A percentile compares a stretch with the other conserved stretches of the same genome.
Conservation (phyloP, 2,797 vertebrate genomes). For the Alcedo quadribrachys region DNA sequence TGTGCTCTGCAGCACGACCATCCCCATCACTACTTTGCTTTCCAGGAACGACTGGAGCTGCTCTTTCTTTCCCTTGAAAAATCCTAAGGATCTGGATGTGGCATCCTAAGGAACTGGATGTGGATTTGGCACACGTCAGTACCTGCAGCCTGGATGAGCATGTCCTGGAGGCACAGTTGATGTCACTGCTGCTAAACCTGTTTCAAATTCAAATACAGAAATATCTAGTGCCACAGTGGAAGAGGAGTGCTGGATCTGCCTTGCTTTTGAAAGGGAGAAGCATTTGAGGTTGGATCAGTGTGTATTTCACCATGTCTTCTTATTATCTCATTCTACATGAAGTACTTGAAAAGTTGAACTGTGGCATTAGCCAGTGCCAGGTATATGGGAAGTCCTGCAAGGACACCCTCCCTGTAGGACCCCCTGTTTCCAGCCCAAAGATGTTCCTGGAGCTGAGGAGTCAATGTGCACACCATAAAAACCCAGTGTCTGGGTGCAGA, state of each 20-base stretch:
- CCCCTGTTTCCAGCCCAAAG: neutral
- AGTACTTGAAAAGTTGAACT: neutral
- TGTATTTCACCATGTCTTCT: accelerated
- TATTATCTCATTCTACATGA: neutral
- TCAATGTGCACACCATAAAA: no score
- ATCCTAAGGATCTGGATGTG: no score
- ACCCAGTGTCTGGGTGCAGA: neutral
- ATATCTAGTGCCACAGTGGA: accelerated
- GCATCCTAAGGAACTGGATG: accelerated
- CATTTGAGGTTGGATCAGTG: neutral
- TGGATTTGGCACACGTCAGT: neutral
- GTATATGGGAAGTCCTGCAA: neutral
- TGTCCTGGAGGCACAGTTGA: accelerated
- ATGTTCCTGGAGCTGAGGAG: accelerated
- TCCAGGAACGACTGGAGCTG: neutral
- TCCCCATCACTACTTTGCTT: neutral
- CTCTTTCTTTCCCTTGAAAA: neutral
- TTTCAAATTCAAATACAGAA: neutral
- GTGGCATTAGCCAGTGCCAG: neutral
- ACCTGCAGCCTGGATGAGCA: neutral
- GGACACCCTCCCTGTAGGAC: neutral
- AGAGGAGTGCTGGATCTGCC: neutral
- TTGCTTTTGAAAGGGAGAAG: neutral
- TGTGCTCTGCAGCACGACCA: accelerated
- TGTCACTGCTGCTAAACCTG: neutral